A percentile compares a stretch with the other conserved stretches of the same genome.
phyloP scores from a whole-genome alignment of 2,888 invertebrate species.

The Tetropium fuscum region DNA sequence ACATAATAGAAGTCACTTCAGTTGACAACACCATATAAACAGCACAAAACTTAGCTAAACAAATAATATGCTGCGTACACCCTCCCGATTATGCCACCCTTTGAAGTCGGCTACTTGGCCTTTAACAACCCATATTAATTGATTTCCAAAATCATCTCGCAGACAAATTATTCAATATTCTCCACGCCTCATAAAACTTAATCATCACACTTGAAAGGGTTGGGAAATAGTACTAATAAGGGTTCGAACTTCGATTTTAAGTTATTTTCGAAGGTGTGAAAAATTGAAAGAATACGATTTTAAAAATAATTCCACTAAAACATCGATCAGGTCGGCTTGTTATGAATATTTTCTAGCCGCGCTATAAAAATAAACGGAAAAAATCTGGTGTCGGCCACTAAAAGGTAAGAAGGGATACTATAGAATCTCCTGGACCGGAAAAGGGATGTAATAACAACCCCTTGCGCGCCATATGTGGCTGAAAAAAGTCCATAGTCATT shows the following conservation, averaged over 20 bases:
- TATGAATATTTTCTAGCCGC: background rate
- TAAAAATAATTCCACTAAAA: background rate
- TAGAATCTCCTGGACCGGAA: conserved; percentile 50
- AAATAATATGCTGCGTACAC: background rate
- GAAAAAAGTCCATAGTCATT: conserved; percentile 52
- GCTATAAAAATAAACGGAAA: conserved; percentile 4
- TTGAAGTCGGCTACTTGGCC: background rate
- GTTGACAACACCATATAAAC: conserved; percentile 16
- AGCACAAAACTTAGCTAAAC: background rate
- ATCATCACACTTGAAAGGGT: conserved; percentile 9
- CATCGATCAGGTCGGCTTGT: background rate
- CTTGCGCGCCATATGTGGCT: conserved; percentile 59
- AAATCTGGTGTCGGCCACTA: conserved; percentile 7
- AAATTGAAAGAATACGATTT: conserved; percentile 17
- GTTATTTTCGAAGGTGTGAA: conserved; percentile 12
- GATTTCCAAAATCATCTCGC: conserved; percentile 9
- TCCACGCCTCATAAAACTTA: conserved; percentile 15
- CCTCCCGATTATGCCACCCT: conserved; percentile 1
- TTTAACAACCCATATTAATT: background rate
- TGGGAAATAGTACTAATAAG: conserved; percentile 12
- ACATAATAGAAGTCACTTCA: conserved; percentile 18
- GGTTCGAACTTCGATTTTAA: conserved; percentile 5
- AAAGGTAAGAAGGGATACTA: conserved; percentile 16
- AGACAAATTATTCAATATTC: conserved; percentile 24
- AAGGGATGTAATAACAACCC: conserved; percentile 61